Evolutionary conservation across 2,113 vertebrate genomes (phyloP).

Genomic region (Pheucticus melanocephalus): DNA sequence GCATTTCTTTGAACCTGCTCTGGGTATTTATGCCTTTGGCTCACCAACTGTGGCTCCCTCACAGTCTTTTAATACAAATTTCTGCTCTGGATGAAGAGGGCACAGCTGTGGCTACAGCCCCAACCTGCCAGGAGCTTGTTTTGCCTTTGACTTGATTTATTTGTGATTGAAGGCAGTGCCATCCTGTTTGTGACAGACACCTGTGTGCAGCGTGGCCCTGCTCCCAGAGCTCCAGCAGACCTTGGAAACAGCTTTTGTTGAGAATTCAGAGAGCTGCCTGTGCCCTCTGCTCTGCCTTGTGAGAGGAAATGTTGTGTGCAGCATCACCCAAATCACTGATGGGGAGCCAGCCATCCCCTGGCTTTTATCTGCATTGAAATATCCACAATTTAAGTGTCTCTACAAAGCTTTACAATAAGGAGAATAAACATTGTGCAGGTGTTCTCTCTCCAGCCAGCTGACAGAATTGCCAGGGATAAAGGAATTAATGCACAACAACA

Average conservation of each 20-base stretch:
- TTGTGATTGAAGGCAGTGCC: not conserved
- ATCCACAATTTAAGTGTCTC: not conserved
- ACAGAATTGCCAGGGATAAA: not conserved
- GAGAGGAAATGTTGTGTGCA: not conserved
- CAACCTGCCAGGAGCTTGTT: not conserved
- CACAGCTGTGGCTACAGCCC: not conserved
- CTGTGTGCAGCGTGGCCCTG: not conserved
- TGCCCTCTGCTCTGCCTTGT: not conserved
- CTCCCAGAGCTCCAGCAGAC: not conserved
- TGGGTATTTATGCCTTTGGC: not conserved
- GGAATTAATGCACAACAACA: not conserved
- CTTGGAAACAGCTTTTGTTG: not conserved
- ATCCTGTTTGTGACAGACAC: not conserved
- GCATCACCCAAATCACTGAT: not conserved
- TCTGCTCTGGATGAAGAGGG: not conserved
- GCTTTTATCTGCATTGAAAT: not conserved
- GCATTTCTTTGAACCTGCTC: not conserved
- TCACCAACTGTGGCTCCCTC: not conserved
- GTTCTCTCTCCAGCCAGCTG: not conserved
- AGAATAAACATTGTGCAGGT: not conserved
- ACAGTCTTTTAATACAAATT: not conserved
- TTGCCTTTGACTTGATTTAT: not conserved
- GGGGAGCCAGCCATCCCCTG: not conserved
- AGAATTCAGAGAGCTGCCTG: not conserved
- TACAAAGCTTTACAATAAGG: not conserved